Percentiles rank a stretch among this genome's conserved stretches.
phyloP scores from a whole-genome alignment of 2,113 vertebrate genomes.

The Panthera uncia region DNA sequence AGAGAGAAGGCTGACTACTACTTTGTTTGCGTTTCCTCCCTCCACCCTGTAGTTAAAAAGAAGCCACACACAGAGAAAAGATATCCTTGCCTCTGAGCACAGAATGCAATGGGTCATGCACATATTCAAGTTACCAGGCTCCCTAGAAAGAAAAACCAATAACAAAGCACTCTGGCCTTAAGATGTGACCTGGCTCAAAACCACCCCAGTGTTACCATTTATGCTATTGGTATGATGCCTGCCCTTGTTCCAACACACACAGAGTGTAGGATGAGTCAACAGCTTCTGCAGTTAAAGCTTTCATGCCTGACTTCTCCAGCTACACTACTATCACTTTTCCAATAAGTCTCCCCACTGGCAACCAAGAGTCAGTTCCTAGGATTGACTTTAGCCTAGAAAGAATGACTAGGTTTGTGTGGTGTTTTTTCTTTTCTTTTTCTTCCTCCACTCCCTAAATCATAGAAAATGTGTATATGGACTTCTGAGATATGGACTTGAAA shows the following conservation, averaged over 20 bases:
- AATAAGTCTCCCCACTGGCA: not conserved
- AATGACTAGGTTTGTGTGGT: not conserved
- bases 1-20: not conserved
- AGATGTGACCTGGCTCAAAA: not conserved
- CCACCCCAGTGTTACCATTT: not conserved
- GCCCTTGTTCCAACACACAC: not conserved
- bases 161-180: not conserved
- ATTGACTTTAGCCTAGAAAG: constrained; percentile 4
- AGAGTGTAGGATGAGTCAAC: not conserved
- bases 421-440: not conserved
- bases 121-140: not conserved
- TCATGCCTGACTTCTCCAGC: not conserved
- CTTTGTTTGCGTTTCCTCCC: not conserved
- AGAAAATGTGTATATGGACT: constrained; percentile 14
- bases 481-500: not conserved
- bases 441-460: not conserved
- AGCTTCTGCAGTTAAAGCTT: not conserved
- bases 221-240: not conserved
- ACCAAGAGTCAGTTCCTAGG: not conserved
- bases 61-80: not conserved
- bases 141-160: constrained; percentile 8
- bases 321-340: not conserved
- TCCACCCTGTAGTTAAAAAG: constrained; percentile 32
- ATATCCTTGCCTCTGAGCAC: constrained; percentile 36
- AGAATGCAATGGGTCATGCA: constrained; percentile 1